Conservation (phyloP, 2,797 vertebrate species). For the Triplophysa bombifrons region DNA sequence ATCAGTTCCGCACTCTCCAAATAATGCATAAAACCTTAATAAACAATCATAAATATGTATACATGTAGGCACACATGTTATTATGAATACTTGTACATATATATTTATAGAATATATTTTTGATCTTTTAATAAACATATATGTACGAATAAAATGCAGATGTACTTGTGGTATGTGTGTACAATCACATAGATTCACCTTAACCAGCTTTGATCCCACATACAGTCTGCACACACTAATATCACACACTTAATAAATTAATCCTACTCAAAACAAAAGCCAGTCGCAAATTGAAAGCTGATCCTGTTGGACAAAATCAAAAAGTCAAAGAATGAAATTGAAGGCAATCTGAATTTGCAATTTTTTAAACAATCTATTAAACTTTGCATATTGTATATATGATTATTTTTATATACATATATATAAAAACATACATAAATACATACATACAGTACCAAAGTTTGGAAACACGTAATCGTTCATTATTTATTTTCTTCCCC, state of each 20-base stretch:
- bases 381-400: constrained; percentile 81
- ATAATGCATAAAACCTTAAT: constrained; percentile 55
- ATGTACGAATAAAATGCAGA: constrained; percentile 63
- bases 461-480: neutral
- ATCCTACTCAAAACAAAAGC: constrained; percentile 74
- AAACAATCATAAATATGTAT: constrained; percentile 64
- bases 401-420: constrained; percentile 46
- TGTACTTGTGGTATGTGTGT: constrained; percentile 52
- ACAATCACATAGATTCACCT: constrained; percentile 46
- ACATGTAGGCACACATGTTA: constrained; percentile 61
- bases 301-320: constrained; percentile 63
- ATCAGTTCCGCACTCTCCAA: constrained; percentile 48
- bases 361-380: constrained; percentile 75
- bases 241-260: constrained; percentile 60
- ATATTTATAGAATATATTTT: constrained; percentile 63
- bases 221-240: constrained; percentile 39
- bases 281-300: constrained; percentile 73
- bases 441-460: too few relatives aligned
- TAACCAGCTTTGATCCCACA: constrained; percentile 30
- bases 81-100: constrained; percentile 65
- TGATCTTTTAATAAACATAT: constrained; percentile 61
- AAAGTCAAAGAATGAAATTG: constrained; percentile 59
- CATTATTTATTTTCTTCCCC: neutral
- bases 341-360: constrained; percentile 76
- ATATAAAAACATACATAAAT: too few relatives aligned